These are phyloP conservation scores for Cylloceria caligata DNA, from an alignment of 2,888 invertebrate genomes.

Conservation along the genomic window DNA sequence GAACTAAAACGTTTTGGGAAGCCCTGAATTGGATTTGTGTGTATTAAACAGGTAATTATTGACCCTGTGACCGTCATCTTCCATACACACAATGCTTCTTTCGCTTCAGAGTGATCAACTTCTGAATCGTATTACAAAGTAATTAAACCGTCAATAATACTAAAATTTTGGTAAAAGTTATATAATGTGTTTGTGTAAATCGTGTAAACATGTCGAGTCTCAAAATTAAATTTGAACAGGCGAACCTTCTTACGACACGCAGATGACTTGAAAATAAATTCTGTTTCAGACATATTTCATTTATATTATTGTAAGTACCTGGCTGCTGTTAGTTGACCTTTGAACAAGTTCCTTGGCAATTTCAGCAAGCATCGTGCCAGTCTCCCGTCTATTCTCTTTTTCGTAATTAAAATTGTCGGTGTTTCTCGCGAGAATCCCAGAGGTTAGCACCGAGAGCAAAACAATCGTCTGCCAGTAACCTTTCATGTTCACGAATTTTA, in stretches of 20 bases:
- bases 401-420: conserved; percentile 64
- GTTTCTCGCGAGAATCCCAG: conserved; percentile 69
- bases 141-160: not conserved
- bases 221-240: not conserved
- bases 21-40: not conserved
- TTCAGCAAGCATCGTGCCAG: conserved; percentile 86
- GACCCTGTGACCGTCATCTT: not conserved
- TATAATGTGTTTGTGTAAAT: conserved; percentile 1
- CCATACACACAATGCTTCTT: not conserved
- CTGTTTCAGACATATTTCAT: not conserved
- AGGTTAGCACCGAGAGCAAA: conserved; percentile 65
- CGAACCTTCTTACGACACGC: not conserved
- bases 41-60: not conserved
- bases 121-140: no score
- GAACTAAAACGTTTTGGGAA: no score
- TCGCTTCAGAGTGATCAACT: not conserved
- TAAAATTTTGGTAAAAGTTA: not conserved
- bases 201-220: not conserved
- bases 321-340: conserved; percentile 89
- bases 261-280: no score
- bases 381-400: conserved; percentile 67
- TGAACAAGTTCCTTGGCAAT: conserved; percentile 89
- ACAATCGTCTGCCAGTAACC: conserved; percentile 53
- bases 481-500: conserved; percentile 55
- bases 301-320: conserved; percentile 84